A percentile compares a stretch with the other conserved stretches of the same genome.
phyloP scores from a whole-genome alignment of 2,113 vertebrate genomes.

The Phaethon lepturus region DNA sequence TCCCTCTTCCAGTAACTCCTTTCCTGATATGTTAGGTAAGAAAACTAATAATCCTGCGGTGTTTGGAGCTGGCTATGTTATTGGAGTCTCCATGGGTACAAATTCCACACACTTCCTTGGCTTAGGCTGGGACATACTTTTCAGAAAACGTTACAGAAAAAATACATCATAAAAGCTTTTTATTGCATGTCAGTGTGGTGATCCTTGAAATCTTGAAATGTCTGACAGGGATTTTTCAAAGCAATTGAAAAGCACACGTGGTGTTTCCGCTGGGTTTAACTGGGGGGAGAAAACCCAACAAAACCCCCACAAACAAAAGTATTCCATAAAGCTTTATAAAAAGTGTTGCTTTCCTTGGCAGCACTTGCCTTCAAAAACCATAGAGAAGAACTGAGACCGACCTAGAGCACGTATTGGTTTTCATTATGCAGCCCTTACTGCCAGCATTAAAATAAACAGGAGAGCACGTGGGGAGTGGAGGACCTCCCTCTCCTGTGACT shows the following conservation, averaged over 20 bases:
- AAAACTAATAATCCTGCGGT: neutral
- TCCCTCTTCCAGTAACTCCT: neutral
- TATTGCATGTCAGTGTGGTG: neutral
- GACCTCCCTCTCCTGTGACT: neutral
- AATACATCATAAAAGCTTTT: neutral
- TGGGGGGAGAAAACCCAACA: rapidly evolving
- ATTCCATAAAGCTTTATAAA: neutral
- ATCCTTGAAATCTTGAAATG: neutral
- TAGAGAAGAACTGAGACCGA: rapidly evolving
- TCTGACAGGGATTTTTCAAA: neutral
- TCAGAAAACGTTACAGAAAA: conserved; percentile 22
- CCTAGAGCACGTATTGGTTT: neutral
- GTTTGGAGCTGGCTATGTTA: conserved; percentile 44
- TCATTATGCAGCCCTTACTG: neutral
- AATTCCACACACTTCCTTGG: conserved; percentile 51
- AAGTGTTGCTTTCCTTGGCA: neutral
- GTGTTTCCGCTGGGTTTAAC: neutral
- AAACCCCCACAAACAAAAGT: neutral
- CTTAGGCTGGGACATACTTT: conserved; percentile 27
- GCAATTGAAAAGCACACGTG: rapidly evolving
- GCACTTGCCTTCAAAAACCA: neutral
- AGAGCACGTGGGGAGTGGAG: neutral
- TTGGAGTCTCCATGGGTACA: conserved; percentile 65
- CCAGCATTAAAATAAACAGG: neutral
- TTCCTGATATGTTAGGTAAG: neutral